Evolutionary conservation across 2,113 vertebrate genomes (phyloP), one percentile per base, ranked within the genome.

Genomic region (Dascyllus trimaculatus): DNA sequence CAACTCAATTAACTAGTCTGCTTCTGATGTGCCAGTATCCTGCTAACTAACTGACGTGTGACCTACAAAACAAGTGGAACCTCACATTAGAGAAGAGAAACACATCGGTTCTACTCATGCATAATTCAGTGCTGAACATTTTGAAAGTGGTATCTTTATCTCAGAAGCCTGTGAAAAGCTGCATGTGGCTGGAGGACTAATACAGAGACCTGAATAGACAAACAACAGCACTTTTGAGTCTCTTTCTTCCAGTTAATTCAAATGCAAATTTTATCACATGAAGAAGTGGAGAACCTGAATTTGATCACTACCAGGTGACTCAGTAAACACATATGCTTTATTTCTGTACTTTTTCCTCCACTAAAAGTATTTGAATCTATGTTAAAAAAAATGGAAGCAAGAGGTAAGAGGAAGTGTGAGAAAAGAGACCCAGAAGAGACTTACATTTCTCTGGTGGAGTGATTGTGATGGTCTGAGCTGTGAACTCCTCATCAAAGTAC

Each of bases 401-500:
- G n/a, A n/a, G n/a, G n/a, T n/a, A n/a, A n/a, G n/a, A n/a, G n/a
- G n/a, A n/a, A n/a, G n/a, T n/a, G n/a, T n/a, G n/a, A n/a, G 1
- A 56, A 46, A 32, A 26, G 49, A 43, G 14, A 72, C 19, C 4
- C 56, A 18, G 61, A 18, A 13, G 19, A 63, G 5, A 81, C 95
- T 94, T 72, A 96, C 95, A 96, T 94, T 95, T 95, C 90, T 96
- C 95, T 51, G 95, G 95, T 22, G 95, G 95, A 56, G 95, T 96
- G 90, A 96, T 95, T 49, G 95, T 96, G 91, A 96, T 96, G 84
- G 95, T 96, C 92, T 96, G 95, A 73, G 95, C 95, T 38, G 95
- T 96, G 89, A 96, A 96, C 90, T 95, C 95, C 90, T 96, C 95
- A 45, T 96, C 95, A 70, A 96, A 96, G 90, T 96, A 96, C 83